Base-by-base conservation (phyloP, 2,113 vertebrate genomes). In the Mesembrinibis cayennensis region DNA sequence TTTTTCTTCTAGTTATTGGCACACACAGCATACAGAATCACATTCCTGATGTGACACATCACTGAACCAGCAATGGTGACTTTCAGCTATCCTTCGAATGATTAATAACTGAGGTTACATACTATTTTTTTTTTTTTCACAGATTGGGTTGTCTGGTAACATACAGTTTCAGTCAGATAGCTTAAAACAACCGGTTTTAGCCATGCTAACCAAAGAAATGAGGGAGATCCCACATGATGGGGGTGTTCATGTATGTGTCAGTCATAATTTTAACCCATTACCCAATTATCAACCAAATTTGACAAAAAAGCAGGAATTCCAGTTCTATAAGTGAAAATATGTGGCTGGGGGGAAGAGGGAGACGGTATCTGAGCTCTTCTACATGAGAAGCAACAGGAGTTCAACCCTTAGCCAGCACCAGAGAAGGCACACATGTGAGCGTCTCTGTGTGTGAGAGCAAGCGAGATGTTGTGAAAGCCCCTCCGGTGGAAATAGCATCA, bases 81-180 rank as follows among this genome's bases (percentile, higher is more conserved):
- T 91, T 94, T 89, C 77, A 91, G 53, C 50, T 53, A 4, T 50
- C 65, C 78, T 96, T 91, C 86, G 72, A 29, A 76, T 44, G 52
- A 74, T 72, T 84, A 82, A 59, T 72, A 96, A 93, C 81, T 63
- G 36, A 87, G n/a, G 19, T 55, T 59, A 59, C 2, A 2, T 10
- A 72, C 20, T 30, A 10, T 17, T 27, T 7, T 30, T 49, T n/a
- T 26, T 62, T 18, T 9, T 21, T 36, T 11, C 72, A 18, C 6
- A 42, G 45, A 27, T 38, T 73, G 42, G 13, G 13, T 27, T 80
- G 34, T 82, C 71, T 88, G 56, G 16, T 61, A 82, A 65, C 53
- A 65, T 5, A 11, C 0, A 50, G 45, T 55, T 94, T 72, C 65
- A 58, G 50, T 52, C 20, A 74, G 19, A 40, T 13, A 44, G 21